A percentile compares a stretch with the other conserved stretches of the same genome.
These are phyloP conservation scores for Acleris emargana DNA, from an alignment of 2,888 invertebrate species.

Conservation along the genomic window DNA sequence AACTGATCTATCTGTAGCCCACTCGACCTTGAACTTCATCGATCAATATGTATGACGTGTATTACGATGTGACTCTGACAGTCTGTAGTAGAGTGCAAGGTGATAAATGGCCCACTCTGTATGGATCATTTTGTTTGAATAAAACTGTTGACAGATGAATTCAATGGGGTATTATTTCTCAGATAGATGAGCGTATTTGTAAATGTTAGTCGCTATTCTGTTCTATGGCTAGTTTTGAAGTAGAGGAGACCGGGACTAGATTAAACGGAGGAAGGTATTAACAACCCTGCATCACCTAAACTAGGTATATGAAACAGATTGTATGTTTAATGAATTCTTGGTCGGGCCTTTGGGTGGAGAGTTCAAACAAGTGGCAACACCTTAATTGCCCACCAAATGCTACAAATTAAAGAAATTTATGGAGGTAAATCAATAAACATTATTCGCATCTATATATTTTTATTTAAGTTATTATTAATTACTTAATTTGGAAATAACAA, in stretches of 20 bases:
- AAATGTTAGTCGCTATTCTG: constrained; percentile 7
- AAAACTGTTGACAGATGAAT: constrained; percentile 24
- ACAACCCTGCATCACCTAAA: no score
- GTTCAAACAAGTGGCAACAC: no score
- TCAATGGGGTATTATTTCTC: constrained; percentile 1
- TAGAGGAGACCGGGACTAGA: not conserved
- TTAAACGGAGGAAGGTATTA: no score
- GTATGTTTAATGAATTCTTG: no score
- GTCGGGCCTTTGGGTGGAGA: no score
- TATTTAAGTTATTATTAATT: no score
- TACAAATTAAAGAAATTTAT: no score
- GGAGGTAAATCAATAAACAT: no score
- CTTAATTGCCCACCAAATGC: no score
- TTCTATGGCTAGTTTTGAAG: constrained; percentile 16
- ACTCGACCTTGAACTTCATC: constrained; percentile 69
- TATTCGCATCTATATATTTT: no score
- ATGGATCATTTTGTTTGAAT: constrained; percentile 47
- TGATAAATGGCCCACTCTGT: constrained; percentile 58
- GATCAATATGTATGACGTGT: constrained; percentile 70
- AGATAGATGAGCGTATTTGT: not conserved
- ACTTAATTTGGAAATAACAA: no score
- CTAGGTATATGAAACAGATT: no score
- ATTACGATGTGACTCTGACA: constrained; percentile 48
- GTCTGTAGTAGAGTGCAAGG: constrained; percentile 48
- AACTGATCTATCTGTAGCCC: constrained; percentile 48